Conservation (phyloP, 1,140 invertebrate genomes). For the Lepidurus apus region DNA sequence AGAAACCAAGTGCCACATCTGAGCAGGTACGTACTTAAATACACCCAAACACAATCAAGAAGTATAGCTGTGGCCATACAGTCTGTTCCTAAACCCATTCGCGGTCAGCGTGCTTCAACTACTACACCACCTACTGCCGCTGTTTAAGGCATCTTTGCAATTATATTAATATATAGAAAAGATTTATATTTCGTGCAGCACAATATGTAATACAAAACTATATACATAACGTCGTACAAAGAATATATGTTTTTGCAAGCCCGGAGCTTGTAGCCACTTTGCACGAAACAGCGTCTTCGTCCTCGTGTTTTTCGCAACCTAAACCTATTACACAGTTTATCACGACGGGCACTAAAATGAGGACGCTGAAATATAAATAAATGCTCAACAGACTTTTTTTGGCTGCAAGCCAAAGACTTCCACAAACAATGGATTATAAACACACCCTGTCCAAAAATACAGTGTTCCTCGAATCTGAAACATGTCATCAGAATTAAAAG, state of each 20-base stretch:
- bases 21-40: background rate
- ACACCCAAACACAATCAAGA: background rate
- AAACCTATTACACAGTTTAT: background rate
- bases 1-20: background rate
- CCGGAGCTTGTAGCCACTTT: background rate
- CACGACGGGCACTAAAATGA: background rate
- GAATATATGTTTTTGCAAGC: background rate
- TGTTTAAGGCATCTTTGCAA: background rate
- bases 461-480: no score
- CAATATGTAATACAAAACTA: background rate
- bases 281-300: background rate
- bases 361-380: background rate
- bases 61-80: background rate
- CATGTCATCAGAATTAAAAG: no score
- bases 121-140: background rate
- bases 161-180: background rate
- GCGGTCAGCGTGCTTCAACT: background rate
- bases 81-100: background rate
- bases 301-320: background rate
- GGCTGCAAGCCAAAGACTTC: background rate
- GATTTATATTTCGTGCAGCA: conserved; percentile 1
- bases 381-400: background rate
- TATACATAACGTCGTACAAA: background rate
- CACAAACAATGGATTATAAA: no score
- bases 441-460: no score